Percentiles rank a stretch among this genome's conserved stretches.
Conservation (phyloP, 2,888 invertebrate genomes). For the Drosophila mettleri region DNA sequence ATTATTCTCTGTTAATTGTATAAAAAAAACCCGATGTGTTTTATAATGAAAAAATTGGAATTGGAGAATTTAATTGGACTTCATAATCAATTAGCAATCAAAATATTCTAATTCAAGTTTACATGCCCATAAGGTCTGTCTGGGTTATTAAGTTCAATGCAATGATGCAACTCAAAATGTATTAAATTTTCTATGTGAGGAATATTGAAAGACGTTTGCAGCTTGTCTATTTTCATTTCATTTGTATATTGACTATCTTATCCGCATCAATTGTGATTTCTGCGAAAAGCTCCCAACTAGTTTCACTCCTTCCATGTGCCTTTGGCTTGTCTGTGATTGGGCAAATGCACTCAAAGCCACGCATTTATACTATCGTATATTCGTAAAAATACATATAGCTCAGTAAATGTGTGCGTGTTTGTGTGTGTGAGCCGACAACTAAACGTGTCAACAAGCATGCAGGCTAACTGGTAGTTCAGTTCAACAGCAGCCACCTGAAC, state of each 20-base stretch:
- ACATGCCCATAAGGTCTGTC: background rate
- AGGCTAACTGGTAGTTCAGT: slow-evolving; percentile 58
- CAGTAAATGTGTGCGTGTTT: slow-evolving; percentile 17
- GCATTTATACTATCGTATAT: background rate
- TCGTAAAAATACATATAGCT: background rate
- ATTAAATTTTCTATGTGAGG: background rate
- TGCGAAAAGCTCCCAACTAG: background rate
- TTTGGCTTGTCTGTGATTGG: slow-evolving; percentile 75
- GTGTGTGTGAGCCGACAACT: slow-evolving; percentile 61
- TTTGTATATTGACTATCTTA: slow-evolving; percentile 63
- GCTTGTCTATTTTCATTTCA: slow-evolving; percentile 29
- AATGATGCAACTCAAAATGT: background rate
- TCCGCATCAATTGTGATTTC: slow-evolving; percentile 54
- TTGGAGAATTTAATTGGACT: background rate
- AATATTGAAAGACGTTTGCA: background rate
- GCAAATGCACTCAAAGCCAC: slow-evolving; percentile 32
- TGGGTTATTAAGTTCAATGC: too few species aligned
- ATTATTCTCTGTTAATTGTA: too few species aligned
- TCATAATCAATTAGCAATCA: background rate
- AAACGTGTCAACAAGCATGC: slow-evolving; percentile 78
- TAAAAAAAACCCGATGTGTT: too few species aligned
- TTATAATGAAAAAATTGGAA: too few species aligned
- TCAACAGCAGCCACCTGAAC: slow-evolving; percentile 42
- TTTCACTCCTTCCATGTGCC: slow-evolving; percentile 52
- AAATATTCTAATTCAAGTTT: background rate